These are phyloP conservation scores for Nasonia giraulti DNA, from an alignment of 1,140 invertebrate genomes.

Conservation along the genomic window DNA sequence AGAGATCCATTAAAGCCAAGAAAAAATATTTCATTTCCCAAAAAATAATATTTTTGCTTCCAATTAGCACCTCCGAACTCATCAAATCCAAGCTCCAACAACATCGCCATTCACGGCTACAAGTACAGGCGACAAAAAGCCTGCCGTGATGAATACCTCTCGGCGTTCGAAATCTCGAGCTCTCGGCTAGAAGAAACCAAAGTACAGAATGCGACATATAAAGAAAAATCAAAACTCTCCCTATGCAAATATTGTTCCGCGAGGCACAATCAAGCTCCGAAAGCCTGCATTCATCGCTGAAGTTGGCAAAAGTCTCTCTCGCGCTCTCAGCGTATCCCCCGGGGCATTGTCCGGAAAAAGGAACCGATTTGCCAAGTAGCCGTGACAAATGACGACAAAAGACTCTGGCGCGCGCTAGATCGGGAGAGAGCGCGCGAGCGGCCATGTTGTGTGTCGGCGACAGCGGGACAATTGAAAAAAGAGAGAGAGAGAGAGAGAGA, in stretches of 20 bases:
- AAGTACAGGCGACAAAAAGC: not conserved
- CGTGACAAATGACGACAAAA: conserved; percentile 50
- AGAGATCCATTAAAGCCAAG: too few species aligned
- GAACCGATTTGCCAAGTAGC: conserved; percentile 34
- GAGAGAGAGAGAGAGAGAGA: too few species aligned
- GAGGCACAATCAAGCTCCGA: conserved; percentile 9
- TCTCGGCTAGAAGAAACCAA: not conserved
- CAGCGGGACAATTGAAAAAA: conserved; percentile 30
- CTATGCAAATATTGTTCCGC: conserved; percentile 40
- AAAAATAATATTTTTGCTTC: not conserved
- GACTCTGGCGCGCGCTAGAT: conserved; percentile 20
- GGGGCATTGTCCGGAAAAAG: not conserved
- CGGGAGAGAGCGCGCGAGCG: not conserved
- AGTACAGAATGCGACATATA: not conserved
- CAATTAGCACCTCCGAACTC: not conserved
- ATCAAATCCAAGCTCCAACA: not conserved
- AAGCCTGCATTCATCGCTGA: conserved; percentile 21
- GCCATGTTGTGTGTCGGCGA: conserved; percentile 26
- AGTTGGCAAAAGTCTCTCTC: conserved; percentile 20
- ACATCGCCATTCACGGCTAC: too few species aligned
- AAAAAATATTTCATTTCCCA: not conserved
- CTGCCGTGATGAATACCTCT: not conserved
- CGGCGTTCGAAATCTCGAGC: not conserved
- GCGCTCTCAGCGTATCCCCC: not conserved
- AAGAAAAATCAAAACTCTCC: conserved; percentile 28